A percentile compares a stretch with the other conserved stretches of the same genome.
Evolutionary conservation across 2,888 invertebrate genomes (phyloP).

Genomic region (Hyposoter dolosus): DNA sequence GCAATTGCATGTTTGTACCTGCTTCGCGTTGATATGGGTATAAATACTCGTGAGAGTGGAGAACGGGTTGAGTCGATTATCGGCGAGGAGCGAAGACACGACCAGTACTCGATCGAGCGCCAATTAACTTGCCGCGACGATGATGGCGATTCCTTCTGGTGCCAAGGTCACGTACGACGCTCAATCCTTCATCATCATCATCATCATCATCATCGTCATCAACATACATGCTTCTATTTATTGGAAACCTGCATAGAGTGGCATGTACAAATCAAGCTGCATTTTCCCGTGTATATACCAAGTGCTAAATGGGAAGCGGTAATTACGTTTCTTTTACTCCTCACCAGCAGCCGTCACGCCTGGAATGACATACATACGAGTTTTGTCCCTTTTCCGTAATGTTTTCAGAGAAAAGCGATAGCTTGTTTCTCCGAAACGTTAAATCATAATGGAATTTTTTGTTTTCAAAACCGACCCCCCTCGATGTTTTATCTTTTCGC

Average conservation of each 20-base stretch:
- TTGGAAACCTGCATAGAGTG: slow-evolving; percentile 2
- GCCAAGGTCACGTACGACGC: slow-evolving; percentile 63
- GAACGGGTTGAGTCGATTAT: slow-evolving; percentile 59
- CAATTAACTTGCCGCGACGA: slow-evolving; percentile 62
- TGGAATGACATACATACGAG: neutral
- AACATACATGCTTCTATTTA: neutral
- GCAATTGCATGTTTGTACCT: neutral
- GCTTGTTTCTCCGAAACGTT: neutral
- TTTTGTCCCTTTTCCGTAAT: slow-evolving; percentile 24
- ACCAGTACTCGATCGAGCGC: slow-evolving; percentile 63
- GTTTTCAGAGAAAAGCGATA: neutral
- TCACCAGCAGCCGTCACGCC: neutral
- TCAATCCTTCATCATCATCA: slow-evolving; percentile 37
- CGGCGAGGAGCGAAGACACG: slow-evolving; percentile 21
- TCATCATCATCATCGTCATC: neutral
- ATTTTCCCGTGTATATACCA: neutral
- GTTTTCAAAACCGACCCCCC: no score
- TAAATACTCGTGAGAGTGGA: slow-evolving; percentile 12
- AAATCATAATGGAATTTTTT: neutral
- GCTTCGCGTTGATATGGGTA: neutral
- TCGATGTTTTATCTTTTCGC: no score
- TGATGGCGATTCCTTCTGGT: slow-evolving; percentile 54
- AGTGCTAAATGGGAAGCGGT: slow-evolving; percentile 54
- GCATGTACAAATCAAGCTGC: neutral
- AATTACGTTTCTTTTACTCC: slow-evolving; percentile 54